A percentile compares a stretch with the other conserved stretches of the same genome.
Evolutionary conservation across 2,113 vertebrate genomes (phyloP).

Genomic region (Lepus americanus): DNA sequence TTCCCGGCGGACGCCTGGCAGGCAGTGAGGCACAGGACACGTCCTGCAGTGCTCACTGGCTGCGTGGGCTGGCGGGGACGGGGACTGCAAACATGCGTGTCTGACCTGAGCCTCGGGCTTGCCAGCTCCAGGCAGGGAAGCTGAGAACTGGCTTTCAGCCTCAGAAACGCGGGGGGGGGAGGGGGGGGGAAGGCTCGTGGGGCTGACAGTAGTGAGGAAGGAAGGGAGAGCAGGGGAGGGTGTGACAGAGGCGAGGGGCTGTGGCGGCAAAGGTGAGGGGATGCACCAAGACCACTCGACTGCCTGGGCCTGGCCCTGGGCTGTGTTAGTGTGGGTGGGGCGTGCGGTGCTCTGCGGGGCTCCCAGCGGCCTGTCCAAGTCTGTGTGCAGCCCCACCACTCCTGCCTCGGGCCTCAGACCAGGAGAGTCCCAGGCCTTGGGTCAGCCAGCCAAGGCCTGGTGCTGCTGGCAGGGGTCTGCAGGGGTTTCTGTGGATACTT

Average conservation of each 20-base stretch:
- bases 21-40: constrained; percentile 60
- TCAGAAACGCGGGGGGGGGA: constrained; percentile 5
- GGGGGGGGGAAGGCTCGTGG: background rate
- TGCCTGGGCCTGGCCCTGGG: background rate
- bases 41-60: constrained; percentile 43
- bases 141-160: constrained; percentile 66
- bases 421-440: constrained; percentile 68
- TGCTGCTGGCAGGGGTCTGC: constrained; percentile 80
- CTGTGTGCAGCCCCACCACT: constrained; percentile 17
- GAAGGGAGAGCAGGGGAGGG: background rate
- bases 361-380: constrained; percentile 25
- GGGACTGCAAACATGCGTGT: constrained; percentile 2
- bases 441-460: constrained; percentile 62
- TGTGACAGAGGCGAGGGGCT: background rate
- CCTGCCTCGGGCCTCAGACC: constrained; percentile 69
- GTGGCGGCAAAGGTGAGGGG: background rate
- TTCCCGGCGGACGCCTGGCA: constrained; percentile 2
- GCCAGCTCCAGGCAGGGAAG: constrained; percentile 70
- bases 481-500: constrained; percentile 87
- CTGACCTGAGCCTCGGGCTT: constrained; percentile 47
- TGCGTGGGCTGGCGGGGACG: background rate
- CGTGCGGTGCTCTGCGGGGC: background rate
- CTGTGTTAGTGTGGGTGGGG: background rate
- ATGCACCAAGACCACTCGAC: background rate
- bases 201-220: background rate